Evolutionary conservation across 2,888 invertebrate genomes (phyloP), one percentile per base, ranked within the genome.

Genomic region (Antheraea yamamai): DNA sequence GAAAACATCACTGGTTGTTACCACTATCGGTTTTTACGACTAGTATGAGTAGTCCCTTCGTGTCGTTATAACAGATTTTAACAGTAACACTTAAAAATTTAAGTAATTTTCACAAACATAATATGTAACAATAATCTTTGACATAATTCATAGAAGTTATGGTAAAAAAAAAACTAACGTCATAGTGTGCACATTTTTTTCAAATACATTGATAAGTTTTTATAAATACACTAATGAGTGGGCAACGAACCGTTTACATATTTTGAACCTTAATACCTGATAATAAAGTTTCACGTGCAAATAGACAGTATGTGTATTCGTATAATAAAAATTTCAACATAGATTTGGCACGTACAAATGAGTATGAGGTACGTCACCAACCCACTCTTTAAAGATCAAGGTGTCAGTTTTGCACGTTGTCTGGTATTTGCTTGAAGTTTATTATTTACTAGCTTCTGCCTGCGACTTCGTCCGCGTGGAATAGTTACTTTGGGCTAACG

Each of bases 271-370:
- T 70, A 39, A 20, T 70, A 20, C 39, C 20, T n/a, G 12, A n/a
- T 4, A 39, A 39, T 70, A 70, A 20, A 39, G 39, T 70, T 39
- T 70, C 3, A 39, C 14, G n/a, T 70, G 10, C n/a, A 39, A n/a
- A 66, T 4, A 66, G 26, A 39, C 39, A 18, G n/a, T n/a, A 39
- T 3, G 30, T 30, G 35, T 39, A 70, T 20, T 39, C 39, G 39
- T 39, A 66, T 66, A 61, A 23, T 1, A 55, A n/a, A 16, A 66
- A 66, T 39, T 20, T 70, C 39, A 70, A 70, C 70, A 39, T 73
- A 80, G 82, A 84, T 84, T 86, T 84, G 84, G 82, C 87, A 86
- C 85, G 86, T 76, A 75, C 75, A 18, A 47, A 39, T 39, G 70
- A 23, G 4, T 76, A 76, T 75, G 18, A 66, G 64, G 73, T 74